phyloP scores from a whole-genome alignment of 1,140 invertebrate species.

The Cephus cinctus region DNA sequence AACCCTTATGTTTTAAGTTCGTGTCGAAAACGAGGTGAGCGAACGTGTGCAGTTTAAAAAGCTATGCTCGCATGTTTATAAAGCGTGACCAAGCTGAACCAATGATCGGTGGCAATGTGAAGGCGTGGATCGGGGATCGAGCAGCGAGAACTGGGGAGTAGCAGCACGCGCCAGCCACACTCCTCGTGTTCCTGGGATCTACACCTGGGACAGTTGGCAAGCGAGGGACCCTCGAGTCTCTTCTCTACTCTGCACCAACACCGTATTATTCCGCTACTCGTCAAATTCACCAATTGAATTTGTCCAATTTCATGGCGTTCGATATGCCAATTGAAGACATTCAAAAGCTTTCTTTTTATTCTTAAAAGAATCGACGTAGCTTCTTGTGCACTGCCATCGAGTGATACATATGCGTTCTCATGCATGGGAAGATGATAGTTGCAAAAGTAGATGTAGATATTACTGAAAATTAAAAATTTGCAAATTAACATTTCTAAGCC shows the following conservation, averaged over 20 bases:
- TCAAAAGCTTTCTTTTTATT: neutral
- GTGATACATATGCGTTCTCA: too few species aligned
- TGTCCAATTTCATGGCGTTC: too few species aligned
- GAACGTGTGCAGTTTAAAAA: neutral
- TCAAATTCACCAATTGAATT: neutral
- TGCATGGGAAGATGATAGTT: neutral
- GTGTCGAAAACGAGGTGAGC: neutral
- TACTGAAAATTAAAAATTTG: too few species aligned
- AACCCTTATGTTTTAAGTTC: too few species aligned
- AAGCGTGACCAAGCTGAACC: constrained; percentile 35
- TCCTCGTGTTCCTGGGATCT: constrained; percentile 32
- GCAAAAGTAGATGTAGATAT: too few species aligned
- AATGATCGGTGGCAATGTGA: constrained; percentile 36
- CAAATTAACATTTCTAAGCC: too few species aligned
- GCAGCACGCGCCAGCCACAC: constrained; percentile 51
- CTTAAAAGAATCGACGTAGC: neutral
- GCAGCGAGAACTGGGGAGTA: constrained; percentile 19
- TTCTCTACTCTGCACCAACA: constrained; percentile 11
- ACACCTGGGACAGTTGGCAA: constrained; percentile 53
- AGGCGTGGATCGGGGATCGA: constrained; percentile 32
- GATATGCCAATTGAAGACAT: neutral
- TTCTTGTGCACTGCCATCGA: too few species aligned
- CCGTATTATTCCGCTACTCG: neutral
- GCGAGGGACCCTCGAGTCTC: constrained; percentile 29
- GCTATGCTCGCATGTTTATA: constrained; percentile 29